A percentile compares a stretch with the other conserved stretches of the same genome.
Conservation (phyloP, 35 echinoderm and acorn worm genomes). For the Patiria miniata region DNA sequence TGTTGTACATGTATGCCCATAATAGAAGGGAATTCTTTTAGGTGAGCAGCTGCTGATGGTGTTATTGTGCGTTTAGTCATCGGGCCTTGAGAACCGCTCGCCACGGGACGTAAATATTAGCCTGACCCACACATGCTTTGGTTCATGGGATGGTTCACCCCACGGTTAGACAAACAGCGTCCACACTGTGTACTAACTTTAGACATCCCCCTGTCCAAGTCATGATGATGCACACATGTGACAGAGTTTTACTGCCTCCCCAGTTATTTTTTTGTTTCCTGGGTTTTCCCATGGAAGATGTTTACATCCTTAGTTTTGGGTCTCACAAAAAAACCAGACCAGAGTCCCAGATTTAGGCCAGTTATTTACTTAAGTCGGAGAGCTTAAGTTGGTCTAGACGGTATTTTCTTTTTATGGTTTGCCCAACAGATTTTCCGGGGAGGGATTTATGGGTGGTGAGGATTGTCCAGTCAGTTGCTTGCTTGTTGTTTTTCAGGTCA, state of each 20-base stretch:
- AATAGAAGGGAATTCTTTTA: too few relatives aligned
- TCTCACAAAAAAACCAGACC: too few relatives aligned
- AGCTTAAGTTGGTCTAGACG: constrained; percentile 5
- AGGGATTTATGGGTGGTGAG: neutral
- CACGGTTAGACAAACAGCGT: constrained; percentile 6
- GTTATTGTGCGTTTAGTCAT: neutral
- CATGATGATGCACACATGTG: too few relatives aligned
- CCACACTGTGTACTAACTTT: neutral
- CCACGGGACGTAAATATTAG: neutral
- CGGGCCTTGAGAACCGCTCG: neutral
- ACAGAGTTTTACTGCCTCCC: neutral
- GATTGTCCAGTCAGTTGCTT: neutral
- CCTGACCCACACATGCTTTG: neutral
- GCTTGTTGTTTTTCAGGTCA: neutral
- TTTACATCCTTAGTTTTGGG: neutral
- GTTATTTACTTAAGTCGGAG: constrained; percentile 3
- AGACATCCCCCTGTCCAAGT: too few relatives aligned
- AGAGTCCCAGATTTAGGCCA: neutral
- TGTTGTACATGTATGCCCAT: too few relatives aligned
- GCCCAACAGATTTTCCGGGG: neutral
- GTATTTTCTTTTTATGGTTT: constrained; percentile 1
- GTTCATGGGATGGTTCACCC: neutral
- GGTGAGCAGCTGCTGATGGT: neutral
- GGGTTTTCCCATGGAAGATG: constrained; percentile 3
- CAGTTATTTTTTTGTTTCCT: neutral